phyloP scores from a whole-genome alignment of 2,113 vertebrate genomes.

The Anthoscopus minutus region DNA sequence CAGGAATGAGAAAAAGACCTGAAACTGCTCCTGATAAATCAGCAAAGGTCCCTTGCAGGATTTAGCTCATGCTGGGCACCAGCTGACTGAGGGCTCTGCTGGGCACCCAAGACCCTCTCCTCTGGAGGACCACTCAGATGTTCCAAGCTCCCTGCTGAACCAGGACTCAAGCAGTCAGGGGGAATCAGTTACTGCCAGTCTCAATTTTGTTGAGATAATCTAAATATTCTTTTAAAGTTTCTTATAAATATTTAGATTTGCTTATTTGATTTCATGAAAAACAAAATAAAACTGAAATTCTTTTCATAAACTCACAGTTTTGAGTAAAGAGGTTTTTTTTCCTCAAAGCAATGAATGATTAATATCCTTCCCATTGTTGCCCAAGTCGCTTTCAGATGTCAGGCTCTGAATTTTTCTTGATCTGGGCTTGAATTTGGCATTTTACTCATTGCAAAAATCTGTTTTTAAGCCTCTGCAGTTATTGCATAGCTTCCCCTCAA shows the following conservation, averaged over 20 bases:
- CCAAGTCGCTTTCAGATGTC: not conserved
- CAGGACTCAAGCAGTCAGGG: not conserved
- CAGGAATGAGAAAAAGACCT: not conserved
- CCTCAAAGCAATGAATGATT: not conserved
- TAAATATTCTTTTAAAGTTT: not conserved
- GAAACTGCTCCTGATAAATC: not conserved
- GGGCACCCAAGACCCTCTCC: not conserved
- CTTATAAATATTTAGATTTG: not conserved
- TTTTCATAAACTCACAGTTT: not conserved
- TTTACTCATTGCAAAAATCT: not conserved
- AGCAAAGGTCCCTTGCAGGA: not conserved
- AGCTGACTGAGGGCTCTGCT: not conserved
- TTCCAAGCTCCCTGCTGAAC: not conserved
- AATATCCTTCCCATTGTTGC: not conserved
- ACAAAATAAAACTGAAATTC: not conserved
- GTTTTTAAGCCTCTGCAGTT: not conserved
- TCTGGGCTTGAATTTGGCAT: not conserved
- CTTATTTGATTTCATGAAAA: not conserved
- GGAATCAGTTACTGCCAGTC: not conserved
- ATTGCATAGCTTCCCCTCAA: not conserved
- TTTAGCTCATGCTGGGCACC: not conserved
- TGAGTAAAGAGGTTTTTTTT: not conserved
- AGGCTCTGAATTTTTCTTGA: not conserved
- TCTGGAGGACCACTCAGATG: not conserved
- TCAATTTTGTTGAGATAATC: not conserved